These are phyloP conservation scores for Oncorhynchus mykiss DNA, from an alignment of 2,113 vertebrate genomes.

Conservation along the genomic window DNA sequence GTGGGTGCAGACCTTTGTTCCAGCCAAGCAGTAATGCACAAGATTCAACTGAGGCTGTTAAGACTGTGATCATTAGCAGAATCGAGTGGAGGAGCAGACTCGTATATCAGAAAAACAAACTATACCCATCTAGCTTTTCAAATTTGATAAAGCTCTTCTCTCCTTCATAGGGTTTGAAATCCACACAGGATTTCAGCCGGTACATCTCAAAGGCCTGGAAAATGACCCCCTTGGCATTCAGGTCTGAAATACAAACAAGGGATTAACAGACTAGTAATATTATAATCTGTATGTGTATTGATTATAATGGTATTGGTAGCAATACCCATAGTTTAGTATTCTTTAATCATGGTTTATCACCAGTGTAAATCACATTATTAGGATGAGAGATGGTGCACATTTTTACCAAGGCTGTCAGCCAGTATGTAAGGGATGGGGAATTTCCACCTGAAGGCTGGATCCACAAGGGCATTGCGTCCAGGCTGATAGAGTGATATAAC, in stretches of 20 bases:
- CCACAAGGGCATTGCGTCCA: slow-evolving; percentile 66
- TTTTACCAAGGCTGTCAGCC: slow-evolving; percentile 76
- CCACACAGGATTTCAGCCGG: slow-evolving; percentile 80
- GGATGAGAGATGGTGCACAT: neutral
- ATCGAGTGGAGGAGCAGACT: neutral
- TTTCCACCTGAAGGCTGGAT: slow-evolving; percentile 69
- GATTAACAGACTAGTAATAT: neutral
- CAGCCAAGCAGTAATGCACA: too few species aligned
- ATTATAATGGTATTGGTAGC: neutral
- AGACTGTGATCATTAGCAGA: too few species aligned
- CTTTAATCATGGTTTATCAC: too few species aligned
- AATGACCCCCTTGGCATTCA: slow-evolving; percentile 60
- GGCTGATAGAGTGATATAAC: slow-evolving; percentile 24
- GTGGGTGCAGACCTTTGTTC: neutral
- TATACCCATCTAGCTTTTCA: slow-evolving; percentile 73
- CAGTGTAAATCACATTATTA: too few species aligned
- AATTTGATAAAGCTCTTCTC: slow-evolving; percentile 76
- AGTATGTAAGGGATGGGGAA: slow-evolving; percentile 82
- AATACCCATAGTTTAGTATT: too few species aligned
- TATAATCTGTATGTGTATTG: neutral
- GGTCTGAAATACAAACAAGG: slow-evolving; percentile 12
- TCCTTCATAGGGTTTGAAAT: slow-evolving; percentile 84
- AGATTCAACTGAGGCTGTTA: too few species aligned
- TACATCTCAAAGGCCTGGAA: slow-evolving; percentile 81
- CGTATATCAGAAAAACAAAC: neutral